phyloP scores from a whole-genome alignment of 2,797 vertebrate genomes.

The Ara ararauna region DNA sequence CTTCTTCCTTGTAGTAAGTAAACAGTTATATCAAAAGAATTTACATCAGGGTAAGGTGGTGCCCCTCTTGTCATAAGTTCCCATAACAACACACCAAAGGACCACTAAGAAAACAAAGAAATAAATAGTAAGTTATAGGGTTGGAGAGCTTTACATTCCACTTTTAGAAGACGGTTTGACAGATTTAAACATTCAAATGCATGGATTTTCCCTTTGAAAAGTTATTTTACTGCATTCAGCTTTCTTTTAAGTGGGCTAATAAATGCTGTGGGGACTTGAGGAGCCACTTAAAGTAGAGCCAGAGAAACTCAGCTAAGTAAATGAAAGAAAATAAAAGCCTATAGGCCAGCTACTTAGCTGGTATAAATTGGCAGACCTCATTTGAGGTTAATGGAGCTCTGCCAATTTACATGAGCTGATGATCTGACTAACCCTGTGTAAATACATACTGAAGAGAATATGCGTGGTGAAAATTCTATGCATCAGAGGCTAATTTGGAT shows the following conservation, averaged over 20 bases:
- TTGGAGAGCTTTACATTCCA: background rate
- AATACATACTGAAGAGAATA: background rate
- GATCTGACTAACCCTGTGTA: conserved; percentile 38
- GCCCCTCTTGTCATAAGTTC: conserved; percentile 98
- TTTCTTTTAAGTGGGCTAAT: conserved; percentile 35
- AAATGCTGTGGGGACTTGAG: conserved; percentile 39
- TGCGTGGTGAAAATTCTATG: conserved; percentile 11
- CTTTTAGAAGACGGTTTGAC: background rate
- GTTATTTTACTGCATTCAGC: conserved; percentile 23
- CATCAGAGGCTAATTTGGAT: conserved; percentile 21
- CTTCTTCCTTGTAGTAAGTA: conserved; percentile 96
- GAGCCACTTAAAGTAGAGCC: conserved; percentile 38
- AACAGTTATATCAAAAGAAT: conserved; percentile 97
- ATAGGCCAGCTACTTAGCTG: conserved; percentile 17
- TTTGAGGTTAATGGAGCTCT: conserved; percentile 48
- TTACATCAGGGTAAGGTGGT: conserved; percentile 96
- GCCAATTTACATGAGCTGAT: conserved; percentile 35
- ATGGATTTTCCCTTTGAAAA: conserved; percentile 34
- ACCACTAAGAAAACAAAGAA: conserved; percentile 85
- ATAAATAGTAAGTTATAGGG: background rate
- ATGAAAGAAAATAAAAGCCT: conserved; percentile 53
- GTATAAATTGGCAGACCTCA: conserved; percentile 33
- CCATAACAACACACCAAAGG: conserved; percentile 97
- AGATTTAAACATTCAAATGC: background rate
- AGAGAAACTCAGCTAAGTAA: conserved; percentile 40